Base-by-base conservation (phyloP, 2,797 vertebrate species). In the Takifugu rubripes region DNA sequence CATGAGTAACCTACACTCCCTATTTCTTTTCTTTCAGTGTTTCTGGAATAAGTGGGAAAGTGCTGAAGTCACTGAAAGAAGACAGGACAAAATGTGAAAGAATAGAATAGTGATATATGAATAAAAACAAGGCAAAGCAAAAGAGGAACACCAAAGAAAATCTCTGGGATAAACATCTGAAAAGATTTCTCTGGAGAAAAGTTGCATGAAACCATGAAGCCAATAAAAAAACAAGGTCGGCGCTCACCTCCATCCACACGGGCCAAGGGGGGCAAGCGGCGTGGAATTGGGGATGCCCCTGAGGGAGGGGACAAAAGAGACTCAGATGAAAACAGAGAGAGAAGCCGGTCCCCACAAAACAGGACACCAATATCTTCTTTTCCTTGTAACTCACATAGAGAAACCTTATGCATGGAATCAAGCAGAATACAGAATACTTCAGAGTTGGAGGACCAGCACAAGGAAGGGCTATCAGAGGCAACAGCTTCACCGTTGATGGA, bases 181-280 rank as follows among this genome's bases (percentile, higher is more conserved):
- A 75, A 74, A 60, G 61, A 78, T 61, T 65, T 78, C 72, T 82
- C 79, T 83, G 61, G 67, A 79, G 55, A 52, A 80, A 76, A 72
- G 63, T 68, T 73, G 60, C 64, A 88, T 85, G 83, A 87, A 72
- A 82, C 80, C 81, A 96, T 95, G 95, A 96, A 95, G 86, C 93
- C 93, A 16, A 88, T 92, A 84, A 95, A 94, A 81, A 95, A 94
- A 82, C 91, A 91, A 70, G 84, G 88, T 17, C 87, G 93, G 56
- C 86, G 60, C 69, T 93, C 93, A 33, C 93, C 94, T 49, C 93
- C 91, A 15, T 93, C 93, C 63, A 93, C 93, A 26, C 87, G 94
- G 63, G 91, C 92, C 68, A 95, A 95, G 78, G 93, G 92, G 66
- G 91, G 90, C 56, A 94, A 93, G 70, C 91, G 89, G 12, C 90